Base-by-base conservation (phyloP, 2,888 invertebrate genomes). In the Cloeon dipterum region DNA sequence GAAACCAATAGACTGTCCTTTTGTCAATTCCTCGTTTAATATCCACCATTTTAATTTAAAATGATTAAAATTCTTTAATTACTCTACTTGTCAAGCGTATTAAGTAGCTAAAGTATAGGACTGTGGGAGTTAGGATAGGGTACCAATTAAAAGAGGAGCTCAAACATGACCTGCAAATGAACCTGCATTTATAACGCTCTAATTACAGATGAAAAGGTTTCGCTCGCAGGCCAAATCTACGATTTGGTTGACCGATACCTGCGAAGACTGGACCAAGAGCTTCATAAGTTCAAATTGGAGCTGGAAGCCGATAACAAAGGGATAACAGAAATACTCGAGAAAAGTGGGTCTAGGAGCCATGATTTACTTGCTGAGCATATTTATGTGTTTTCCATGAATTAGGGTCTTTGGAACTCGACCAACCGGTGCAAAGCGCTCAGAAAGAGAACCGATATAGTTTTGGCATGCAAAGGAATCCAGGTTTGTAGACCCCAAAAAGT, bases 241-340 rank as follows among this genome's bases (percentile, higher is more conserved):
- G 93, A 94, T 51, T 63, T 93, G 49, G 89, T 94, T 38, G 88
- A 91, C 52, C 70, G 89, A 51, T 93, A 94, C 61, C 65, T 89
- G 49, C 65, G 89, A 41, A 70, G 85, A 54, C 62, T 98, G 37
- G 86, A 81, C 62, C 66, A 67, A 56, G 98, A 98, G 55, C 59
- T 94, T 36, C 81, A 86, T 47, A 96, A 98, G 56, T 98, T 98
- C 57, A 96, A 96, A 60, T 86, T 93, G 68, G 98, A 98, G 59
- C 58, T 98, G 41, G 98, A 98, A 59, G 96, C 96, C 2, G 98
- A 98, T 57, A 89, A 94, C 63, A 86, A 93, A 48, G 96, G 96
- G 3, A 91, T 94, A 38, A 96, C 96, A 1, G 94, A 94, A 59
- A 65, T 86, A 35, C 57, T 96, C 43, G 94, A 96, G 59, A 88